Percentiles rank a stretch among this genome's conserved stretches.
Evolutionary conservation across 2,113 vertebrate genomes (phyloP).

Genomic region (Amblyornis subalaris): DNA sequence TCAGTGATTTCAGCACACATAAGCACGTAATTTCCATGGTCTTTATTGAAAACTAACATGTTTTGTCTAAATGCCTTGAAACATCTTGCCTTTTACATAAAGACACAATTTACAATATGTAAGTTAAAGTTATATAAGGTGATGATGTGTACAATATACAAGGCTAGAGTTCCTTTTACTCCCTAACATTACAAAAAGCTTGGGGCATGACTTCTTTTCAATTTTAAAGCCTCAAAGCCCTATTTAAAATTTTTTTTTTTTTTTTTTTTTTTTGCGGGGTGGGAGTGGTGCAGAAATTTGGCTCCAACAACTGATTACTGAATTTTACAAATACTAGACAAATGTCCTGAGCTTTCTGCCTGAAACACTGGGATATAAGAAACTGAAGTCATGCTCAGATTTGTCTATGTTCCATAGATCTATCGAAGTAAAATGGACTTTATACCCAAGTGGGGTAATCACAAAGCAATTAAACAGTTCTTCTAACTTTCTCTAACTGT

Average conservation of each 20-base stretch:
- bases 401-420: background rate
- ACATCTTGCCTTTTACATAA: background rate
- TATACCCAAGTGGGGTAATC: background rate
- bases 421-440: background rate
- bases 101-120: background rate
- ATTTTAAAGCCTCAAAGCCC: background rate
- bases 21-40: background rate
- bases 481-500: background rate
- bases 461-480: background rate
- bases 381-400: background rate
- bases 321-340: background rate
- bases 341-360: background rate
- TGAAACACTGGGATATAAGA: background rate
- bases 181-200: background rate
- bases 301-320: background rate
- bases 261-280: background rate
- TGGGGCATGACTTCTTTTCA: accelerated
- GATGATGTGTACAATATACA: background rate
- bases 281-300: background rate
- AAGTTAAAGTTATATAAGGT: accelerated
- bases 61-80: background rate
- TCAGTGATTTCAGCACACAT: background rate
- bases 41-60: background rate
- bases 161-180: background rate
- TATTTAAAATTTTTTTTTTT: background rate